Evolutionary conservation across 1,140 invertebrate species (phyloP).

Genomic region (Halesus radiatus): DNA sequence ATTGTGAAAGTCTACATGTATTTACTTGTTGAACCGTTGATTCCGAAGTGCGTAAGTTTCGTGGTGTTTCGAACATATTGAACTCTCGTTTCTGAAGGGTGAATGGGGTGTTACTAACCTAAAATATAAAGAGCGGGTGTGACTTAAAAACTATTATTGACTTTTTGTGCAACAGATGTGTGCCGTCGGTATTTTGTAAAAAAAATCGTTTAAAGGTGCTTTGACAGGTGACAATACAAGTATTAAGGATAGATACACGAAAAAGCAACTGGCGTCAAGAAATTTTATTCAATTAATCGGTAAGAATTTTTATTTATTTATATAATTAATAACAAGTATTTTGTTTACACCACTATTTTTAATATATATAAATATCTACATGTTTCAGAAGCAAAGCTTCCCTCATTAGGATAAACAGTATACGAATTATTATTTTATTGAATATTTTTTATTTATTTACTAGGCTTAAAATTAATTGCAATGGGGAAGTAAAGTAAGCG

Average conservation of each 20-base stretch:
- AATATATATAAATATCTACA: too few species aligned
- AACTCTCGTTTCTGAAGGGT: not conserved
- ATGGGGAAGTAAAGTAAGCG: too few species aligned
- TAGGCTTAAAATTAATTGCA: too few species aligned
- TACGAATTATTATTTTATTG: too few species aligned
- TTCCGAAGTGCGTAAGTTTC: not conserved
- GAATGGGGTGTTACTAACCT: not conserved
- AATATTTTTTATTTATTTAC: too few species aligned
- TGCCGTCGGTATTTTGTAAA: slow-evolving; percentile 7
- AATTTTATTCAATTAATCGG: not conserved
- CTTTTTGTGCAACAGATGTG: slow-evolving; percentile 22
- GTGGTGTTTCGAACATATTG: not conserved
- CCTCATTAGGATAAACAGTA: too few species aligned
- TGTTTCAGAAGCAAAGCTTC: too few species aligned
- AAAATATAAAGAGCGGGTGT: not conserved
- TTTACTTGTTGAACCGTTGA: not conserved
- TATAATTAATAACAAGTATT: too few species aligned
- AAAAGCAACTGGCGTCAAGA: not conserved
- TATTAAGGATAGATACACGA: slow-evolving; percentile 20
- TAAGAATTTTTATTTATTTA: not conserved
- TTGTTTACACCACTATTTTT: too few species aligned
- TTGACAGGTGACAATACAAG: slow-evolving; percentile 9
- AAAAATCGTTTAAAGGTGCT: slow-evolving; percentile 7
- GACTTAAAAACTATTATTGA: not conserved
- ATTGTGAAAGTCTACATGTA: slow-evolving; percentile 4